A percentile compares a stretch with the other conserved stretches of the same genome.
These are phyloP conservation scores for Siniperca knerii DNA, from an alignment of 2,113 vertebrate genomes.

Conservation along the genomic window DNA sequence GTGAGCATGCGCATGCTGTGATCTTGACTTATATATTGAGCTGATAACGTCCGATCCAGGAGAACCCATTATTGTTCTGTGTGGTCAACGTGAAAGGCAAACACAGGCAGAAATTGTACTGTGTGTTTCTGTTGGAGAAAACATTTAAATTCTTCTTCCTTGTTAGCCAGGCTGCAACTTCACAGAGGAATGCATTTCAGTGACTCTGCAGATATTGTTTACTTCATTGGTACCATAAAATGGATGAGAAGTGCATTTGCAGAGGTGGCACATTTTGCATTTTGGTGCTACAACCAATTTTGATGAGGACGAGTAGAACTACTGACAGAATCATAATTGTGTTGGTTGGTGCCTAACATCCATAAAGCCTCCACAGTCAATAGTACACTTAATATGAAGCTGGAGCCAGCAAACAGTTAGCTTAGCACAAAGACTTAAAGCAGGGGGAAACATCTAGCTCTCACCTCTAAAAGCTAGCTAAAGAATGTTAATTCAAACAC, in stretches of 20 bases:
- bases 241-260: not conserved
- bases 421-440: not conserved
- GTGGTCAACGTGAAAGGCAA: slow-evolving; percentile 21
- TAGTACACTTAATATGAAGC: not conserved
- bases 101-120: slow-evolving; percentile 1
- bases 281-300: too few relatives aligned
- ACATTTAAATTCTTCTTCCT: not conserved
- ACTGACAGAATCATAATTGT: not conserved
- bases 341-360: not conserved
- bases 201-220: not conserved
- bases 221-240: not conserved
- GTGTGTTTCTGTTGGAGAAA: slow-evolving; percentile 6
- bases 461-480: not conserved
- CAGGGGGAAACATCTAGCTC: not conserved
- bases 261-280: not conserved
- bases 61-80: not conserved
- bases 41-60: not conserved
- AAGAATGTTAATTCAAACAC: not conserved
- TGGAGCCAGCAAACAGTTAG: not conserved
- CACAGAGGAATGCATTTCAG: not conserved
- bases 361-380: not conserved
- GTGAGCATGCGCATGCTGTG: not conserved
- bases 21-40: not conserved
- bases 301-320: not conserved
- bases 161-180: not conserved